These are phyloP conservation scores for Stichodactyla mertensii DNA, from an alignment of 64 coral and sea anemone species.

Conservation along the genomic window DNA sequence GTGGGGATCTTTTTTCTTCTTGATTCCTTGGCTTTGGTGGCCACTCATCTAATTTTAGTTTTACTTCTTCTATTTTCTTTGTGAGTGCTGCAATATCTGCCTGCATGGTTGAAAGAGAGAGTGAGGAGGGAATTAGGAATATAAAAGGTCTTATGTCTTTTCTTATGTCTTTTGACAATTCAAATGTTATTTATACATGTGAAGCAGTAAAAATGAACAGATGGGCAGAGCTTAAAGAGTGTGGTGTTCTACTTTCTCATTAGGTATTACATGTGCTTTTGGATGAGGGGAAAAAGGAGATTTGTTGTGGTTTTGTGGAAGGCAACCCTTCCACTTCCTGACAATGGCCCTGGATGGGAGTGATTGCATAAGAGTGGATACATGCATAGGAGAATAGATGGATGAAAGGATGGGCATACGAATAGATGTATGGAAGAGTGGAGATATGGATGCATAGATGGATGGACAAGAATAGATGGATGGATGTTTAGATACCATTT, in stretches of 20 bases:
- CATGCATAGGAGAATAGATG: too few species aligned
- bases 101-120: background rate
- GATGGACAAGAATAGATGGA: background rate
- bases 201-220: too few species aligned
- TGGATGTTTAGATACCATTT: background rate
- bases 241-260: too few species aligned
- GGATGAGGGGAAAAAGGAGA: too few species aligned
- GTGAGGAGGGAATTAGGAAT: background rate
- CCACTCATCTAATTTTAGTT: constrained; percentile 47
- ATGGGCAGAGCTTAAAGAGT: too few species aligned
- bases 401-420: too few species aligned
- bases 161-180: background rate
- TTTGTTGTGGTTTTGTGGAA: too few species aligned
- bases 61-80: constrained; percentile 41
- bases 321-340: too few species aligned
- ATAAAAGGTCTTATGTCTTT: background rate
- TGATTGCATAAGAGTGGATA: too few species aligned
- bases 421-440: background rate
- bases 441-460: background rate
- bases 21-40: constrained; percentile 54
- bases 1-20: constrained; percentile 13
- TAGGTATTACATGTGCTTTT: too few species aligned
- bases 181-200: too few species aligned
- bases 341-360: too few species aligned
- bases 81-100: constrained; percentile 50